Percentiles rank a stretch among this genome's conserved stretches.
Evolutionary conservation across 2,113 vertebrate genomes (phyloP).

Genomic region (Prinia subflava): DNA sequence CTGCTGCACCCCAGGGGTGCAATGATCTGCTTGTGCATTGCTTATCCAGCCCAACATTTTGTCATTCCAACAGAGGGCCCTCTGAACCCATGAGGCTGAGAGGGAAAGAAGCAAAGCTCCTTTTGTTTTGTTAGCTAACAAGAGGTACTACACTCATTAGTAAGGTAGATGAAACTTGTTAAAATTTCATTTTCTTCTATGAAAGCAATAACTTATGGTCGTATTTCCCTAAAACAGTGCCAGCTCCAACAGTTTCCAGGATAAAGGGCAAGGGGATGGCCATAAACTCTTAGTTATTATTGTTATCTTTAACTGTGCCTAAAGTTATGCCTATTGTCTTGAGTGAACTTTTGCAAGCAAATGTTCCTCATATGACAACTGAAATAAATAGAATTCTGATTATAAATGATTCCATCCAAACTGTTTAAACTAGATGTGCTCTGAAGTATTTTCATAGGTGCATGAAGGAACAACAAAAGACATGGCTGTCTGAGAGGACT

Average conservation of each 20-base stretch:
- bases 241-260: neutral
- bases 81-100: neutral
- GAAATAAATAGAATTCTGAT: neutral
- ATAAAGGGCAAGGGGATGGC: fast-evolving
- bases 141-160: neutral
- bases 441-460: neutral
- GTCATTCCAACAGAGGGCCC: neutral
- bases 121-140: neutral
- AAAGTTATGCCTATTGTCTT: neutral
- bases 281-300: neutral
- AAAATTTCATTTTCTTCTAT: neutral
- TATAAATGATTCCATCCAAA: neutral
- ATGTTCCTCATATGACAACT: neutral
- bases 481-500: neutral
- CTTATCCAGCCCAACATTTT: constrained; percentile 56
- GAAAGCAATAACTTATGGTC: neutral
- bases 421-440: neutral
- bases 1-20: constrained; percentile 67
- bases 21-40: constrained; percentile 63
- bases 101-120: neutral
- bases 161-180: neutral
- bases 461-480: neutral
- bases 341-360: neutral
- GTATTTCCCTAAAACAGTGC: neutral
- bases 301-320: neutral